A percentile compares a stretch with the other conserved stretches of the same genome.
phyloP scores from a whole-genome alignment of 2,797 vertebrate species.

The Megalops cyprinoides region DNA sequence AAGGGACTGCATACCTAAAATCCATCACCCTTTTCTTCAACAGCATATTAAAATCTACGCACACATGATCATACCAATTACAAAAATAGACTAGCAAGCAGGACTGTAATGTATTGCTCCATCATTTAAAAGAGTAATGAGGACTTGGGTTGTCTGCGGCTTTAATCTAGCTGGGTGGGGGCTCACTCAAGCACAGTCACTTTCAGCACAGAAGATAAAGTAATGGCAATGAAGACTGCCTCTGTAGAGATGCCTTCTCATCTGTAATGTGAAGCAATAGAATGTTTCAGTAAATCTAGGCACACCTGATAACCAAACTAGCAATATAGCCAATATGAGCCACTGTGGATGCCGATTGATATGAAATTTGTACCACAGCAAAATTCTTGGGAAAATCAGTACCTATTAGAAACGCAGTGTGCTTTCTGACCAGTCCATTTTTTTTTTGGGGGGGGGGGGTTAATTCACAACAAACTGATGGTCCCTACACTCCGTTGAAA shows the following conservation, averaged over 20 bases:
- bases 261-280: not conserved
- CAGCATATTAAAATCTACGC: not conserved
- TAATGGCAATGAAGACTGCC: not conserved
- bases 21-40: not conserved
- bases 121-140: not conserved
- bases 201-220: not conserved
- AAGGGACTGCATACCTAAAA: not conserved
- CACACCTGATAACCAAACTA: too few species aligned
- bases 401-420: too few species aligned
- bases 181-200: too few species aligned
- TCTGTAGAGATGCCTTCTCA: not conserved
- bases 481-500: too few species aligned
- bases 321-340: too few species aligned
- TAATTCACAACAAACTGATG: too few species aligned
- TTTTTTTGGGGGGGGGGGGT: too few species aligned
- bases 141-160: not conserved
- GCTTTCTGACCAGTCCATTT: too few species aligned
- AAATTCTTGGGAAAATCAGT: too few species aligned
- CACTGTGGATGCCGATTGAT: too few species aligned
- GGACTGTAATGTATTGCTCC: not conserved
- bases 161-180: not conserved
- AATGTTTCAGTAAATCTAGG: too few species aligned
- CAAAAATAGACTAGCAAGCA: not conserved
- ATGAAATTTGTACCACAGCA: too few species aligned
- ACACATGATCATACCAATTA: conserved; percentile 62